These are phyloP conservation scores for Arvicanthis niloticus DNA, from an alignment of 2,113 vertebrate species.

Conservation along the genomic window DNA sequence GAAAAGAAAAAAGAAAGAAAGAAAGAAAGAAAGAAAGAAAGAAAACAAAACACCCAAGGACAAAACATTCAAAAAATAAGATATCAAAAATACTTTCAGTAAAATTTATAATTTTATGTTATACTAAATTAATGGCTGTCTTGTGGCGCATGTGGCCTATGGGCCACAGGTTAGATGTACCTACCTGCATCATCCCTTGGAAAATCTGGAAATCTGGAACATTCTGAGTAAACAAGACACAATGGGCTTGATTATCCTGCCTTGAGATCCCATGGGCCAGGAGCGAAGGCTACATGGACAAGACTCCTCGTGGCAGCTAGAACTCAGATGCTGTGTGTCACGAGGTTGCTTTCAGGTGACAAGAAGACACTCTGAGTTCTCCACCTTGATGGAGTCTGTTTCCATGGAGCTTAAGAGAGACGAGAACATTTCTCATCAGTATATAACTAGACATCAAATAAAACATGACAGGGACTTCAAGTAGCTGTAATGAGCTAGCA, in stretches of 20 bases:
- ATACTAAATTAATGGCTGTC: neutral
- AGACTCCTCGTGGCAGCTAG: neutral
- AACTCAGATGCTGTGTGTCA: neutral
- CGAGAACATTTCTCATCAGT: neutral
- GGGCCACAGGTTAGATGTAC: neutral
- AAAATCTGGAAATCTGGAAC: neutral
- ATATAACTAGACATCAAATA: neutral
- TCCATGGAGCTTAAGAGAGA: neutral
- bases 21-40: no score
- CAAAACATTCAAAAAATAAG: neutral
- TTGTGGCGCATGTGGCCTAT: no score
- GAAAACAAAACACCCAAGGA: neutral
- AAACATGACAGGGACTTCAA: neutral
- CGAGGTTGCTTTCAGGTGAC: neutral
- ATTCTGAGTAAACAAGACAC: neutral
- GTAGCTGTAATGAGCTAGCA: neutral
- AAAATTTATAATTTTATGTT: neutral
- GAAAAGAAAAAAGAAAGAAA: no score
- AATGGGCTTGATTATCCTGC: neutral
- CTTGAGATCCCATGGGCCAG: fast-evolving
- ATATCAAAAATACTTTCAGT: neutral
- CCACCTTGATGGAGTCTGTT: neutral
- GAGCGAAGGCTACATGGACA: fast-evolving
- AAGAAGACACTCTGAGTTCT: neutral
- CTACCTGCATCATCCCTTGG: neutral